Percentiles rank a stretch among this genome's conserved stretches.
phyloP scores from a whole-genome alignment of 2,888 invertebrate genomes.

The Cremastinae sp. region DNA sequence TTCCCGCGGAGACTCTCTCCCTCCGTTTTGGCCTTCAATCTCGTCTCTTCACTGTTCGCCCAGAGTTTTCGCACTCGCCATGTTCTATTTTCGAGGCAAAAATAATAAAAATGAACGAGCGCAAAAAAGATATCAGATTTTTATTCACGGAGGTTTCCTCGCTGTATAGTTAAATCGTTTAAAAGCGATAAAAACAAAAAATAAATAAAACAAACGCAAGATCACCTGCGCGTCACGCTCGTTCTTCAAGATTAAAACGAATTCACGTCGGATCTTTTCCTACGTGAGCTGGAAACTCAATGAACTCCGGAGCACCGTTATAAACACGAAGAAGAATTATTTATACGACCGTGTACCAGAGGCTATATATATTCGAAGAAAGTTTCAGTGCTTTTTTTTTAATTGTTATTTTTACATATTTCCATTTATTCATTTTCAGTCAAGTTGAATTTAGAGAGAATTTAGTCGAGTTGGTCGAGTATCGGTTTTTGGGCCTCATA shows the following conservation, averaged over 20 bases:
- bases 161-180: not conserved
- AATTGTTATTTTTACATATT: not conserved
- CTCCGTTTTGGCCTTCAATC: conserved; percentile 9
- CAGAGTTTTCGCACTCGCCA: not conserved
- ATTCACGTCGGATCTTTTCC: conserved; percentile 51
- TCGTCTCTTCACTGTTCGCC: conserved; percentile 1
- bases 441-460: not conserved
- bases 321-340: conserved; percentile 1
- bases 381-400: not conserved
- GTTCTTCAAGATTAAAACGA: conserved; percentile 56
- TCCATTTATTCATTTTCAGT: not conserved
- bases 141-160: too few species aligned
- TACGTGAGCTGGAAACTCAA: conserved; percentile 49
- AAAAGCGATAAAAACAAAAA: conserved; percentile 11
- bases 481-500: conserved; percentile 72
- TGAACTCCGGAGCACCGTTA: conserved; percentile 11
- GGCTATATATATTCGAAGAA: conserved; percentile 33
- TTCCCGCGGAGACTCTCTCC: conserved; percentile 61
- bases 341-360: not conserved
- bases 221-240: conserved; percentile 49
- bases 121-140: too few species aligned
- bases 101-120: not conserved
- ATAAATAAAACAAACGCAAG: conserved; percentile 7
- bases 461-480: conserved; percentile 68
- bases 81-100: not conserved